Percentiles rank a stretch among this genome's conserved stretches.
These are phyloP conservation scores for Actinostola sp. DNA, from an alignment of 92 coral and sea anemone species.

Conservation along the genomic window DNA sequence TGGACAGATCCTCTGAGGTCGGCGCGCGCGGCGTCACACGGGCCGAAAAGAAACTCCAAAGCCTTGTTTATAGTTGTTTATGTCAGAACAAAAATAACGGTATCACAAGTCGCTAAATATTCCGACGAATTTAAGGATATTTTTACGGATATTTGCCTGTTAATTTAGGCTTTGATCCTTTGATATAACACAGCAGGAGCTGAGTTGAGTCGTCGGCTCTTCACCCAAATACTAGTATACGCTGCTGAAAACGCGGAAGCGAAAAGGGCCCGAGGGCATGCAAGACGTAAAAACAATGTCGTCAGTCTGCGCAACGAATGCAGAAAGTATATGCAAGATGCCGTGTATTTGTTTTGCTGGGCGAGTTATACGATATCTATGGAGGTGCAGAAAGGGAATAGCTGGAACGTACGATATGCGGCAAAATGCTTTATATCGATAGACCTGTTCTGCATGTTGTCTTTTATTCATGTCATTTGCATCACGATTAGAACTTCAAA, in stretches of 20 bases:
- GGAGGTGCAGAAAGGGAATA: too few relatives aligned
- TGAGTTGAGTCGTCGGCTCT: slow-evolving; percentile 7
- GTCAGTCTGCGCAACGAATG: too few relatives aligned
- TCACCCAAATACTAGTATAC: slow-evolving; percentile 3
- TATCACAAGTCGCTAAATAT: background rate
- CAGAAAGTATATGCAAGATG: background rate
- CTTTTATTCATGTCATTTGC: too few relatives aligned
- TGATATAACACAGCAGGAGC: slow-evolving; percentile 10
- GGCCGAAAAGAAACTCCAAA: slow-evolving; percentile 3
- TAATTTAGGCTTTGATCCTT: background rate
- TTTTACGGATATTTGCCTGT: slow-evolving; percentile 11
- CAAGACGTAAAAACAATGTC: slow-evolving; percentile 2
- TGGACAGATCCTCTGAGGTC: too few relatives aligned
- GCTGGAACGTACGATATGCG: too few relatives aligned
- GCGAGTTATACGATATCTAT: too few relatives aligned
- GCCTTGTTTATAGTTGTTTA: too few relatives aligned
- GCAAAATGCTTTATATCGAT: too few relatives aligned
- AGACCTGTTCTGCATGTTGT: too few relatives aligned
- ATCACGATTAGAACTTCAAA: too few relatives aligned
- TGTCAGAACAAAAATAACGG: slow-evolving; percentile 9
- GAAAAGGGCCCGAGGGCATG: slow-evolving; percentile 1
- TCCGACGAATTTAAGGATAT: background rate
- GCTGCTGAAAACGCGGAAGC: slow-evolving; percentile 17
- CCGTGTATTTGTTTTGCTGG: background rate
- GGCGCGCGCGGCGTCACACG: background rate